These are phyloP conservation scores for Vannuccia rotundouncinata DNA, from an alignment of 2,888 invertebrate species.

Conservation along the genomic window DNA sequence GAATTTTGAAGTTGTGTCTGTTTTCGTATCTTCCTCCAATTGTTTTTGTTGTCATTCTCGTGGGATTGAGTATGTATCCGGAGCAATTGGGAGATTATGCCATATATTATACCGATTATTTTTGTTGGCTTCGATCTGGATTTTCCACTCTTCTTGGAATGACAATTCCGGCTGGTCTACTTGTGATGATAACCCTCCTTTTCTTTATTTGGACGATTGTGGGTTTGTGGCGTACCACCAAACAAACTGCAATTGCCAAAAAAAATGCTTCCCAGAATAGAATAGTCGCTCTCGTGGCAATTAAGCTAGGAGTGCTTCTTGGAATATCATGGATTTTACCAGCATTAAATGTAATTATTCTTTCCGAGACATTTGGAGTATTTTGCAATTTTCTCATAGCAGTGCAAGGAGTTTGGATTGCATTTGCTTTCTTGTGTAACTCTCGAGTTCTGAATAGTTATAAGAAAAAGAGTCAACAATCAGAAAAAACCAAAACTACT, in stretches of 20 bases:
- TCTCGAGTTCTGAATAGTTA: too few relatives aligned
- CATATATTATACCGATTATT: background rate
- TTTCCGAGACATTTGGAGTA: background rate
- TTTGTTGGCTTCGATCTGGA: slow-evolving; percentile 17
- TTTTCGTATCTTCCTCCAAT: background rate
- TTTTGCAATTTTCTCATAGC: slow-evolving; percentile 23
- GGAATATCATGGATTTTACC: slow-evolving; percentile 19
- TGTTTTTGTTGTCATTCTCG: background rate
- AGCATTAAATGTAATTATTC: background rate
- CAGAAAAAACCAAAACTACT: too few relatives aligned
- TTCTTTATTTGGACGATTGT: background rate
- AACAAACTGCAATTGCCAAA: background rate
- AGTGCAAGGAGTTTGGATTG: background rate
- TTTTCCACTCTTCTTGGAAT: slow-evolving; percentile 6
- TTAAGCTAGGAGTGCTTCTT: background rate
- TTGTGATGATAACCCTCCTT: background rate
- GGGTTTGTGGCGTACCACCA: background rate
- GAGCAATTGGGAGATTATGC: background rate
- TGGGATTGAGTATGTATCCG: background rate
- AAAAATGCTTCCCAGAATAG: background rate
- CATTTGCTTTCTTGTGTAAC: background rate
- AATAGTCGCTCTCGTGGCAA: background rate
- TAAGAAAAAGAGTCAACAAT: too few relatives aligned
- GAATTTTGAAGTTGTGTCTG: background rate
- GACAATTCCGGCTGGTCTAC: slow-evolving; percentile 13